Evolutionary conservation across 2,888 invertebrate genomes (phyloP), one percentile per base, ranked within the genome.

Genomic region (Lomographa bimaculata): DNA sequence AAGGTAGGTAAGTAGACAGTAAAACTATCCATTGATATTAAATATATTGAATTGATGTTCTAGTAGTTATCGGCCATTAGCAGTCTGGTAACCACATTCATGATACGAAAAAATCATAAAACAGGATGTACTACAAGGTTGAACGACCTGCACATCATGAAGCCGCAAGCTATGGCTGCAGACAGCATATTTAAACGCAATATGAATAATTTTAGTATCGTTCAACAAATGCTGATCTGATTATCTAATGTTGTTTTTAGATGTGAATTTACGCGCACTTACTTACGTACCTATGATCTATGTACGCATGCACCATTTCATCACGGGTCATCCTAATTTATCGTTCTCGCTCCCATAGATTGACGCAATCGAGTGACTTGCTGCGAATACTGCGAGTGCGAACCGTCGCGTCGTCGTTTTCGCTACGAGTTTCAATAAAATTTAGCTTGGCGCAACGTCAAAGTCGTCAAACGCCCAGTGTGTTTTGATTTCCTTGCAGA

Each of bases 141-240:
- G 72, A 84, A 84, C 57, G 81, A 79, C 78, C 83, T 71, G 58
- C 53, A 57, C 54, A 44, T 23, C 44, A 60, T 69, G 64, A 60
- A 67, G 62, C 65, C 63, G 64, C 64, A 54, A 54, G 51, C 67
- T 54, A 66, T 71, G 64, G 64, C 67, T 60, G 69, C 63, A 57
- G 60, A 62, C 57, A 59, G 57, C 60, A 60, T 66, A 66, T 70
- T 63, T 62, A 58, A 71, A 68, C 58, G 56, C 58, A 58, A 38
- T 62, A 60, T 71, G 68, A 78, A 67, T 72, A 67, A 71, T 55
- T n/a, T 59, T 53, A 54, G 51, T 61, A 64, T 61, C 64, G 58
- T 58, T 58, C 63, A 67, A 69, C 62, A 50, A n/a, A n/a, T n/a
- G n/a, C n/a, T n/a, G n/a, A n/a, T n/a, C n/a, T n/a, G n/a, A n/a